Evolutionary conservation across 2,113 vertebrate species (phyloP), one percentile per base, ranked within the genome.

Genomic region (Phrynocephalus versicolor): DNA sequence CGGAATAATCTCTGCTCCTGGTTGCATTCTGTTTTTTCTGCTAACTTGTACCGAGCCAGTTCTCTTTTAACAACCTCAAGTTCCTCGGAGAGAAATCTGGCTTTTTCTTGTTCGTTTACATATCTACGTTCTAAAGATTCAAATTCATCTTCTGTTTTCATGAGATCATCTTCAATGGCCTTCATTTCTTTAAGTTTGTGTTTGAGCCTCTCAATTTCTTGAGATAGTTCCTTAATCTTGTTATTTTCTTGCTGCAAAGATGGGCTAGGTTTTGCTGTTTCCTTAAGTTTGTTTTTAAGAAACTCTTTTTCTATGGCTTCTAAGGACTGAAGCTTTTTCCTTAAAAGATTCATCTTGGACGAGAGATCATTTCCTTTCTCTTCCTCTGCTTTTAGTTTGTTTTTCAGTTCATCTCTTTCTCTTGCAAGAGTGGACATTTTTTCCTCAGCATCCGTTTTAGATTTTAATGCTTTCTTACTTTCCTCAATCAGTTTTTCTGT

Each of bases 401-500:
- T 96, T 95, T 96, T 98, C 69, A 99, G 90, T 74, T 99, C 98
- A 76, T 99, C 98, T 92, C 97, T 97, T 83, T 99, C 98, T 91
- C 97, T 98, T 45, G 94, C 97, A 35, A 97, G 94, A 3, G 67
- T 94, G 81, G 95, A 97, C 95, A 98, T 97, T 94, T 97, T 99
- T 91, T 99, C 98, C 89, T 99, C 98, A 72, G 98, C 96, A 81
- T 99, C 98, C 3, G 97, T 97, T 94, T 98, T 99, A 33, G 98
- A 97, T 88, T 97, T 98, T 58, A 99, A 89, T 55, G 97, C 97
- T 90, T 97, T 99, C 95, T 98, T 99, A 90, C 97, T 99, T 95
- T 99, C 99, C 19, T 99, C 98, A 57, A 98, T 98, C 30, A 99
- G 95, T 92, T 98, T 99, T 92, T 99, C 98, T 62, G 99, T 99